Conservation (phyloP, 2,113 vertebrate genomes). For the Hepsetus odoe region DNA sequence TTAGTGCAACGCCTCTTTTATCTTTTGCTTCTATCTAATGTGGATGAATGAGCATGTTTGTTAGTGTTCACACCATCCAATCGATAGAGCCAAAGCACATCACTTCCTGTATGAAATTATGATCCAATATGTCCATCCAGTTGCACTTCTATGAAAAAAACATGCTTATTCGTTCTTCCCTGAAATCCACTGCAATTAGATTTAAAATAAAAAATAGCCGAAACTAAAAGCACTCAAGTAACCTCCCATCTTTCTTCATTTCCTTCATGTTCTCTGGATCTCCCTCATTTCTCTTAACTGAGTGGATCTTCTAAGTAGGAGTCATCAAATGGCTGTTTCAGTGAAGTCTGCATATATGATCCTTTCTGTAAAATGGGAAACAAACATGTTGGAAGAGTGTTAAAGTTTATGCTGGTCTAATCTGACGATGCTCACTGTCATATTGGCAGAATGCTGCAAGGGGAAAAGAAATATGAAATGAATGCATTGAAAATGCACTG, state of each 20-base stretch:
- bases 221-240: slow-evolving; percentile 21
- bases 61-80: neutral
- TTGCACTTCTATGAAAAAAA: slow-evolving; percentile 8
- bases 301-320: neutral
- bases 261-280: neutral
- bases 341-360: slow-evolving; percentile 71
- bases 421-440: neutral
- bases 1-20: neutral
- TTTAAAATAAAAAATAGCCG: neutral
- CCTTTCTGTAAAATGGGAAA: slow-evolving; percentile 74
- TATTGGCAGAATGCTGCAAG: neutral
- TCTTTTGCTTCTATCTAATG: neutral
- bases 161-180: neutral
- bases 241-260: neutral
- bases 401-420: neutral
- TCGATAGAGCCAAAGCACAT: neutral
- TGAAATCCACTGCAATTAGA: slow-evolving; percentile 33
- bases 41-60: neutral
- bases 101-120: neutral
- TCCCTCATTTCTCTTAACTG: neutral
- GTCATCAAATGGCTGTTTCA: slow-evolving; percentile 59
- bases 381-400: neutral
- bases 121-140: slow-evolving; percentile 22
- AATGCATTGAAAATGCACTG: neutral
- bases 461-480: neutral